phyloP scores from a whole-genome alignment of 2,797 vertebrate species.

The Artibeus jamaicensis region DNA sequence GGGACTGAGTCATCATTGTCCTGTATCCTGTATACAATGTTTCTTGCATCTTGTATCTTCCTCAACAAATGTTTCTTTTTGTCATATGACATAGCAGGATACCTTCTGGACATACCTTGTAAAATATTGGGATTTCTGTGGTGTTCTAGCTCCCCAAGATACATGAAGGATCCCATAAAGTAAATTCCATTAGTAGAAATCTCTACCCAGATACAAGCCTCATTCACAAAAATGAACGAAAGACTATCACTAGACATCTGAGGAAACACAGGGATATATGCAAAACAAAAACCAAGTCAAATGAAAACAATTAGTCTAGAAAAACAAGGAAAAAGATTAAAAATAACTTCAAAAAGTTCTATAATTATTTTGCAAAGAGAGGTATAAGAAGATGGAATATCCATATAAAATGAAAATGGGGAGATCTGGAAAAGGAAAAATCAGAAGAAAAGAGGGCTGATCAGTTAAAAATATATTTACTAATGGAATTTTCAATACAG shows the following conservation, averaged over 20 bases:
- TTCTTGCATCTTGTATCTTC: too few species aligned
- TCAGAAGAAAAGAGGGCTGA: neutral
- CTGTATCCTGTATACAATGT: too few species aligned
- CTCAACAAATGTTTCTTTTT: too few species aligned
- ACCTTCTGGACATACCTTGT: too few species aligned
- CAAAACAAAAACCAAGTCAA: neutral
- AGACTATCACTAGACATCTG: neutral
- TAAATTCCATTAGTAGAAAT: neutral
- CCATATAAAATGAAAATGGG: neutral
- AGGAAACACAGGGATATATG: neutral
- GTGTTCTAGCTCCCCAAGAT: neutral
- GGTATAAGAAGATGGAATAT: neutral
- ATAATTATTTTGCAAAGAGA: neutral
- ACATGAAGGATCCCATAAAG: neutral
- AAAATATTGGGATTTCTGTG: neutral
- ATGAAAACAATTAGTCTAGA: neutral
- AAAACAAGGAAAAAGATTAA: neutral
- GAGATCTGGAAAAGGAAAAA: neutral
- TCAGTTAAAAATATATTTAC: neutral
- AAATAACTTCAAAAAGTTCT: neutral
- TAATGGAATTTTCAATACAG: neutral
- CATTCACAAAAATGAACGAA: neutral
- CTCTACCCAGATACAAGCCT: neutral
- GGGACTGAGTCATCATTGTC: too few species aligned
- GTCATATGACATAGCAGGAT: too few species aligned